A percentile compares a stretch with the other conserved stretches of the same genome.
These are phyloP conservation scores for Strix uralensis DNA, from an alignment of 2,113 vertebrate species.

Conservation along the genomic window DNA sequence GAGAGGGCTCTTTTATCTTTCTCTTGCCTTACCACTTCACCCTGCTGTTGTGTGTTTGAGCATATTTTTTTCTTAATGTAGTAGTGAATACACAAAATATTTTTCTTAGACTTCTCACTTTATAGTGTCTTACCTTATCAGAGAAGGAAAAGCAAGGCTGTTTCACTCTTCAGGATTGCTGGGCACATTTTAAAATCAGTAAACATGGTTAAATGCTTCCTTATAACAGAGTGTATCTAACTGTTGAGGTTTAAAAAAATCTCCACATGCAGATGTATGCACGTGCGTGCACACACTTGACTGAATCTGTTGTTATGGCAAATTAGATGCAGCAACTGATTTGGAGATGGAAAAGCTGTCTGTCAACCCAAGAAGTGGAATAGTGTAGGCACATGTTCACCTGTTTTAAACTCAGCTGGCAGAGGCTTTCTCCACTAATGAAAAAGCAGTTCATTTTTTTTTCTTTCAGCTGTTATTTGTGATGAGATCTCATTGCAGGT, in stretches of 20 bases:
- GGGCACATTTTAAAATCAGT: not conserved
- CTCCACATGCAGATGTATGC: not conserved
- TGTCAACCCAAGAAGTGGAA: not conserved
- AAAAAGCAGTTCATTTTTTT: not conserved
- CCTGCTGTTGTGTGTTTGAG: not conserved
- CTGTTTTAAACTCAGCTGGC: not conserved
- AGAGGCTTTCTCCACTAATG: not conserved
- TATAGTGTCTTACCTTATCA: not conserved
- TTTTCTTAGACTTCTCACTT: not conserved
- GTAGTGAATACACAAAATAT: not conserved
- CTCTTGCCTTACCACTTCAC: not conserved
- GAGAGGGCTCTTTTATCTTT: not conserved
- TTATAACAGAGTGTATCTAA: not conserved
- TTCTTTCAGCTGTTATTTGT: not conserved
- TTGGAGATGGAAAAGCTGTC: not conserved
- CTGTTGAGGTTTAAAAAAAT: not conserved
- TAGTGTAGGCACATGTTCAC: not conserved
- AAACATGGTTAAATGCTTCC: not conserved
- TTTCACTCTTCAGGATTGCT: not conserved
- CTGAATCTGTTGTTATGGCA: not conserved
- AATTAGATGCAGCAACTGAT: not conserved
- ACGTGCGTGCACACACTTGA: not conserved
- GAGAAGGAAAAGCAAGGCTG: not conserved
- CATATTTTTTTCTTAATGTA: not conserved
- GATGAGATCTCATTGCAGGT: not conserved